A percentile compares a stretch with the other conserved stretches of the same genome.
These are phyloP conservation scores for Numenius phaeopus DNA, from an alignment of 2,797 vertebrate genomes.

Conservation along the genomic window DNA sequence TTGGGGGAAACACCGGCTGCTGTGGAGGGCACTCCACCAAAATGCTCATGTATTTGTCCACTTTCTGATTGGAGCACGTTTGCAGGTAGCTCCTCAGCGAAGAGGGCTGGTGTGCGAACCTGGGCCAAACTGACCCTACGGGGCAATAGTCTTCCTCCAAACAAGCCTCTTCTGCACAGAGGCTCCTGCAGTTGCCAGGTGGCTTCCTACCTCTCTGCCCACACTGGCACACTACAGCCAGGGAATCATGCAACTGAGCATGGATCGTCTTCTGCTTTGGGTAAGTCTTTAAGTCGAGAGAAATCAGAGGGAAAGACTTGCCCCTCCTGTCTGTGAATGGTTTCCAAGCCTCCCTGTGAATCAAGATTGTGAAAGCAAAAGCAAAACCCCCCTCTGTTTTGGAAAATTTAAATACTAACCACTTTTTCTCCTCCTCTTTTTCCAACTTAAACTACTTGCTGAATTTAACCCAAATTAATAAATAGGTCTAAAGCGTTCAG, in stretches of 20 bases:
- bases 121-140: accelerated
- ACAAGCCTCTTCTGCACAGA: background rate
- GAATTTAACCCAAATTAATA: background rate
- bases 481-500: background rate
- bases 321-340: background rate
- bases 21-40: background rate
- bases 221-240: accelerated
- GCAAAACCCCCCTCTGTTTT: background rate
- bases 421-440: background rate
- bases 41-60: background rate
- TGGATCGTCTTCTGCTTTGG: background rate
- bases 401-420: background rate
- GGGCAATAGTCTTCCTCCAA: background rate
- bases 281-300: background rate
- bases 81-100: background rate
- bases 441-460: background rate
- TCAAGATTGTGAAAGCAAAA: background rate
- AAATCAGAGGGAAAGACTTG: background rate
- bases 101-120: background rate
- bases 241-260: background rate
- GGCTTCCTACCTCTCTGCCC: background rate
- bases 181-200: background rate
- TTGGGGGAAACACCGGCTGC: background rate
- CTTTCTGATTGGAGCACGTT: accelerated
- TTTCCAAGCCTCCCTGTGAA: background rate